Evolutionary conservation across 1,140 invertebrate species (phyloP).

Genomic region (Eumaeus atala): DNA sequence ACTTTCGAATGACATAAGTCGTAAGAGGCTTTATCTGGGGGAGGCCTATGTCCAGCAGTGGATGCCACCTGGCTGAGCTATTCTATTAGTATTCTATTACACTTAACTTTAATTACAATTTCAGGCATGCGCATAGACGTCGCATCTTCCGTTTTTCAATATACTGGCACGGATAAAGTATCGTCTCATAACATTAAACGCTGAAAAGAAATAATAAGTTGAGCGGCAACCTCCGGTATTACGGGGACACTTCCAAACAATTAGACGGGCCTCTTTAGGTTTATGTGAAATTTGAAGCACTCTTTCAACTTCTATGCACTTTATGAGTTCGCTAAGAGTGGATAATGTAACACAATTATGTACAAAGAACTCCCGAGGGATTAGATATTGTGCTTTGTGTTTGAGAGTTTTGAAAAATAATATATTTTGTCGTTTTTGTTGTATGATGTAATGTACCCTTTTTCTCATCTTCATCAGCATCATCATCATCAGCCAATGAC

Average conservation of each 20-base stretch:
- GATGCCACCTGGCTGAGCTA: no score
- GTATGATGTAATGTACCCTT: not conserved
- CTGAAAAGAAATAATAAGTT: constrained; percentile 56
- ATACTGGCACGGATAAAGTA: constrained; percentile 48
- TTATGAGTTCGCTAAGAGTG: constrained; percentile 39
- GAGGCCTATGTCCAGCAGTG: no score
- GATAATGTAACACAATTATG: constrained; percentile 25
- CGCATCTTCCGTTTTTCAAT: constrained; percentile 21
- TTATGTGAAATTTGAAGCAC: constrained; percentile 35
- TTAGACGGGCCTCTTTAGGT: constrained; percentile 63
- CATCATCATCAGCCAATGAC: no score
- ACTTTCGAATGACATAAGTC: no score
- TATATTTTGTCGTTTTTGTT: not conserved
- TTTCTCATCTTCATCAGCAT: not conserved
- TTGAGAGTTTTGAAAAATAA: constrained; percentile 1
- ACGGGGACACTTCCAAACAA: constrained; percentile 64
- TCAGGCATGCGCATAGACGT: not conserved
- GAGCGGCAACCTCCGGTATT: constrained; percentile 37
- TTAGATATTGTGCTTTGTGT: constrained; percentile 4
- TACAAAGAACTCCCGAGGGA: not conserved
- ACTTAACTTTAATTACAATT: not conserved
- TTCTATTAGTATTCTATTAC: no score
- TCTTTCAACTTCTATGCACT: constrained; percentile 39
- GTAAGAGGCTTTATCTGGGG: no score
- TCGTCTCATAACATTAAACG: constrained; percentile 66